phyloP scores from a whole-genome alignment of 2,888 invertebrate species.

The Idaea dimidiata region DNA sequence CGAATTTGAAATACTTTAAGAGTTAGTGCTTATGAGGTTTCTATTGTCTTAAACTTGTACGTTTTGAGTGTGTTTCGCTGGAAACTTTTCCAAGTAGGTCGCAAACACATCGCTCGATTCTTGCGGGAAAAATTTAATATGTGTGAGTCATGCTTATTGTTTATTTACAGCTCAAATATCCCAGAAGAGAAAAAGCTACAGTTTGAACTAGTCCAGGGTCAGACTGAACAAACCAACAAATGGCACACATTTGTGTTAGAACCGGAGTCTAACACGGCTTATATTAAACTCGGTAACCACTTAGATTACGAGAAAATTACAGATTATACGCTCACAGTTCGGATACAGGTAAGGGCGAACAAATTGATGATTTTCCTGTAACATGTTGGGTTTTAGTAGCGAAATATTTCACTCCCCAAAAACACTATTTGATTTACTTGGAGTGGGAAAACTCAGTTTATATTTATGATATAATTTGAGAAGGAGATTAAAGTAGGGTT shows the following conservation, averaged over 20 bases:
- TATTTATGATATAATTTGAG: slow-evolving; percentile 1
- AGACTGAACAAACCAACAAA: slow-evolving; percentile 93
- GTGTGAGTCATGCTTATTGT: slow-evolving; percentile 23
- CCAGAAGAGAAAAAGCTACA: slow-evolving; percentile 86
- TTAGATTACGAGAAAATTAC: slow-evolving; percentile 93
- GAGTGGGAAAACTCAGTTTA: neutral
- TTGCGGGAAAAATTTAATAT: slow-evolving; percentile 23
- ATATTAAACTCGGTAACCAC: slow-evolving; percentile 87
- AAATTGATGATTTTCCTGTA: slow-evolving; percentile 5
- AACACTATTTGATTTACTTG: slow-evolving; percentile 1
- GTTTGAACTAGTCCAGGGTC: slow-evolving; percentile 90
- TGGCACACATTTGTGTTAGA: slow-evolving; percentile 87
- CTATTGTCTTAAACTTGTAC: slow-evolving; percentile 23
- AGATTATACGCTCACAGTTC: slow-evolving; percentile 90
- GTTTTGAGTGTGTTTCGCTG: slow-evolving; percentile 9
- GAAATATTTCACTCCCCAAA: neutral
- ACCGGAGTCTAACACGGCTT: slow-evolving; percentile 85
- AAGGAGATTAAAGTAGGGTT: neutral
- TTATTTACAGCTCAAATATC: slow-evolving; percentile 84
- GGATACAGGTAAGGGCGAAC: slow-evolving; percentile 80
- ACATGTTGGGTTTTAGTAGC: slow-evolving; percentile 7
- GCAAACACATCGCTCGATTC: slow-evolving; percentile 15
- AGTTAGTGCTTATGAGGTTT: slow-evolving; percentile 25
- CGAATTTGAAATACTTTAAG: slow-evolving; percentile 28
- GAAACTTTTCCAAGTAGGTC: slow-evolving; percentile 19